Percentiles rank a stretch among this genome's conserved stretches.
Conservation (phyloP, 1,140 invertebrate species). For the Epicauta chinensis region DNA sequence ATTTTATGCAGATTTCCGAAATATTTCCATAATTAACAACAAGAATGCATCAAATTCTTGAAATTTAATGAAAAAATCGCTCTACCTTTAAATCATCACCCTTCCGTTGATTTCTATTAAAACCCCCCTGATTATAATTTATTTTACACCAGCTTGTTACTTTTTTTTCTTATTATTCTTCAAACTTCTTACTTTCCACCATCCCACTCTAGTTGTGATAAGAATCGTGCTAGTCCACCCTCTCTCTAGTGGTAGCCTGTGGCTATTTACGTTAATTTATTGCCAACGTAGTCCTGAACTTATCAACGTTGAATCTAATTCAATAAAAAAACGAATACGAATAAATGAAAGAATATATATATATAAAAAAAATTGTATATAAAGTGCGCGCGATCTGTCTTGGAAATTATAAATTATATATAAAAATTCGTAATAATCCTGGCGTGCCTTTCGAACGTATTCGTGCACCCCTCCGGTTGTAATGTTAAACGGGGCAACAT, state of each 20-base stretch:
- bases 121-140: too few species aligned
- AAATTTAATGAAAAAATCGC: too few species aligned
- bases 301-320: conserved; percentile 6
- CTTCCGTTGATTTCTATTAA: too few species aligned
- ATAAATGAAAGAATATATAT: too few species aligned
- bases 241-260: conserved; percentile 1
- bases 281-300: conserved; percentile 9
- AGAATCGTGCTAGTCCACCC: background rate
- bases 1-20: too few species aligned
- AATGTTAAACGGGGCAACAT: conserved; percentile 42
- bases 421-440: conserved; percentile 38
- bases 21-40: too few species aligned
- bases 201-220: too few species aligned
- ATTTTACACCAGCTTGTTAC: too few species aligned
- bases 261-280: conserved; percentile 17
- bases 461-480: conserved; percentile 38
- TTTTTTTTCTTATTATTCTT: too few species aligned
- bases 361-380: conserved; percentile 15
- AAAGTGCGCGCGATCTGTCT: conserved; percentile 27
- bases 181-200: too few species aligned
- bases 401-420: conserved; percentile 40
- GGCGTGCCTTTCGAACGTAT: conserved; percentile 36
- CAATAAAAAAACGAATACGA: background rate
- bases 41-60: too few species aligned
- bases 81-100: too few species aligned